Evolutionary conservation across 2,888 invertebrate species (phyloP).

Genomic region (Nymphalis urticae): DNA sequence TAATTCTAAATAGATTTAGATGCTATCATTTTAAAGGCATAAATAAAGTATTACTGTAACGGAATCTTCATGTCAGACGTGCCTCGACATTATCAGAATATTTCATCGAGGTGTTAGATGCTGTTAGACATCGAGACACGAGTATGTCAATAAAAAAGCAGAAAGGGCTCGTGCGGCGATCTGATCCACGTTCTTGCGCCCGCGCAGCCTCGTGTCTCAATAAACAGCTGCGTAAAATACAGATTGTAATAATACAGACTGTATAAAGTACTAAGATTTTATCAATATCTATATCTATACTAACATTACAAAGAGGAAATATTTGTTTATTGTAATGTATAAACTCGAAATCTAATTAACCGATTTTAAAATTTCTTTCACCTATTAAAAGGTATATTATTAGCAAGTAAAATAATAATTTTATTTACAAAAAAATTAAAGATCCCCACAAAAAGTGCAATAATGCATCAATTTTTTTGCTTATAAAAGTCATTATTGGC

Average conservation of each 20-base stretch:
- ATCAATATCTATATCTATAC: background rate
- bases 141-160: slow-evolving; percentile 20
- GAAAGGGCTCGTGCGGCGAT: slow-evolving; percentile 18
- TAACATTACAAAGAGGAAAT: too few species aligned
- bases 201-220: slow-evolving; percentile 13
- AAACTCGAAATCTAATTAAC: too few species aligned
- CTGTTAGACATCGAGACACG: slow-evolving; percentile 9
- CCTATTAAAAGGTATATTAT: too few species aligned
- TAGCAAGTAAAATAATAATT: too few species aligned
- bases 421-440: too few species aligned
- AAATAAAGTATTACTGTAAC: slow-evolving; percentile 2
- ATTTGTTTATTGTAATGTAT: too few species aligned
- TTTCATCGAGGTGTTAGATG: slow-evolving; percentile 24
- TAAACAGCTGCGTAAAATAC: slow-evolving; percentile 11
- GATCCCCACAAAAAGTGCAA: too few species aligned
- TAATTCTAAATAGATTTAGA: too few species aligned
- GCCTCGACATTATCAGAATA: slow-evolving; percentile 25
- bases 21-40: background rate
- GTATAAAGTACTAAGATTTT: background rate
- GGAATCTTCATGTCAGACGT: slow-evolving; percentile 7
- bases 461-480: too few species aligned
- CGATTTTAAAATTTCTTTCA: too few species aligned
- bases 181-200: slow-evolving; percentile 8
- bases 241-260: too few species aligned
- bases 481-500: too few species aligned